These are phyloP conservation scores for Thalpophila matura DNA, from an alignment of 2,888 invertebrate species.

Conservation along the genomic window DNA sequence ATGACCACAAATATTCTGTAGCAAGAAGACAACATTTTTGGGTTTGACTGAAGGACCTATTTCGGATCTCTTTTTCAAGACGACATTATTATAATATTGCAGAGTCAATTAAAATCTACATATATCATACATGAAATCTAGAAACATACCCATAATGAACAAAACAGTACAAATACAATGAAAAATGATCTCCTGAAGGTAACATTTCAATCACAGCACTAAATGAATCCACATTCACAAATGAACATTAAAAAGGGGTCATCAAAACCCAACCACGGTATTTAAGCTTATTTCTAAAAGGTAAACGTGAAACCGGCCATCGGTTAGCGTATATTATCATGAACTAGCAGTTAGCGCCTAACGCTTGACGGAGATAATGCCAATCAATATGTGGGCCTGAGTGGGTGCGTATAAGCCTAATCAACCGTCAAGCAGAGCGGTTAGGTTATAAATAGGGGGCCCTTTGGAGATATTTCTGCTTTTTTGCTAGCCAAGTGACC, in stretches of 20 bases:
- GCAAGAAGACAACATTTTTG: neutral
- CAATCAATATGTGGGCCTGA: conserved; percentile 81
- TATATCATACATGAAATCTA: conserved; percentile 7
- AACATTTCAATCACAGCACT: conserved; percentile 55
- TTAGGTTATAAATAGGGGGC: conserved; percentile 69
- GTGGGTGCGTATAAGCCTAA: conserved; percentile 78
- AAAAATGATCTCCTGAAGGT: conserved; percentile 35
- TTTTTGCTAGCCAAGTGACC: conserved; percentile 68
- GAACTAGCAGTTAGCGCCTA: conserved; percentile 78
- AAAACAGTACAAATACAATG: conserved; percentile 50
- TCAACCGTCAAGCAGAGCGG: conserved; percentile 76
- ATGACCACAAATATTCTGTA: neutral
- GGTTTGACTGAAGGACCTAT: neutral
- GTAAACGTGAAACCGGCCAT: conserved; percentile 76
- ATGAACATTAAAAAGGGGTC: conserved; percentile 59
- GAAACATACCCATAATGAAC: conserved; percentile 44
- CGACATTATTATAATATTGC: neutral
- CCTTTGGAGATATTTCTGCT: conserved; percentile 66
- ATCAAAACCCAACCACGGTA: conserved; percentile 52
- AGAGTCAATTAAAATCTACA: neutral
- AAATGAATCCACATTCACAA: conserved; percentile 61
- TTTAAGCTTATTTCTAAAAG: conserved; percentile 56
- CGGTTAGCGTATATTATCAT: conserved; percentile 83
- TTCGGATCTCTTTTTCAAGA: too few relatives aligned
- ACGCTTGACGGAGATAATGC: conserved; percentile 76